Evolutionary conservation across 1,140 invertebrate species (phyloP).

Genomic region (Drosophila santomea): DNA sequence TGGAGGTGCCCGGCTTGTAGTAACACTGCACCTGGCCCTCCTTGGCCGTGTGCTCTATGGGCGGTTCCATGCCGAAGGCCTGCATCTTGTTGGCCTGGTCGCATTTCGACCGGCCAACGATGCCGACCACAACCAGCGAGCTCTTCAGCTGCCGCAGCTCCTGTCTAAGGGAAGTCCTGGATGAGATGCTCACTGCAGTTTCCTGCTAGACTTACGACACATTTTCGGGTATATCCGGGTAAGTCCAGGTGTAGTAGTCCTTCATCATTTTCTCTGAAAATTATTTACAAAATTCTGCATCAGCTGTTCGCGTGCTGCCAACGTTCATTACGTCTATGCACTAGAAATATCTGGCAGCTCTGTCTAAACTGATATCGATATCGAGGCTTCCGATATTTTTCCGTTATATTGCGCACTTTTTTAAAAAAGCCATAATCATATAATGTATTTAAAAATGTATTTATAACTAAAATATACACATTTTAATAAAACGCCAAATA

Average conservation of each 20-base stretch:
- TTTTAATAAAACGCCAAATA: constrained; percentile 20
- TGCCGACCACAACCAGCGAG: constrained; percentile 71
- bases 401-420: background rate
- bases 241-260: constrained; percentile 70
- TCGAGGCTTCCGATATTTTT: no score
- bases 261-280: constrained; percentile 24
- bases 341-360: background rate
- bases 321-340: no score
- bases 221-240: constrained; percentile 63
- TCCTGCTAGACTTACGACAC: constrained; percentile 48
- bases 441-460: no score
- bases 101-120: constrained; percentile 75
- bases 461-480: no score
- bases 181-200: no score
- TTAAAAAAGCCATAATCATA: background rate
- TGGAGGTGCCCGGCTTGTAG: constrained; percentile 61
- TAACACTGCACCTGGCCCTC: constrained; percentile 76
- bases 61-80: constrained; percentile 64
- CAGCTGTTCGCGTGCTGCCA: constrained; percentile 22
- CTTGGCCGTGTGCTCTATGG: constrained; percentile 7
- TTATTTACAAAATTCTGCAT: constrained; percentile 18
- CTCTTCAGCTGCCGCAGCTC: constrained; percentile 33
- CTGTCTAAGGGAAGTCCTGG: background rate
- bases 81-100: constrained; percentile 78
- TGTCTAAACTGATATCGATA: background rate